These are phyloP conservation scores for Nezara viridula DNA, from an alignment of 2,888 invertebrate species.

Conservation along the genomic window DNA sequence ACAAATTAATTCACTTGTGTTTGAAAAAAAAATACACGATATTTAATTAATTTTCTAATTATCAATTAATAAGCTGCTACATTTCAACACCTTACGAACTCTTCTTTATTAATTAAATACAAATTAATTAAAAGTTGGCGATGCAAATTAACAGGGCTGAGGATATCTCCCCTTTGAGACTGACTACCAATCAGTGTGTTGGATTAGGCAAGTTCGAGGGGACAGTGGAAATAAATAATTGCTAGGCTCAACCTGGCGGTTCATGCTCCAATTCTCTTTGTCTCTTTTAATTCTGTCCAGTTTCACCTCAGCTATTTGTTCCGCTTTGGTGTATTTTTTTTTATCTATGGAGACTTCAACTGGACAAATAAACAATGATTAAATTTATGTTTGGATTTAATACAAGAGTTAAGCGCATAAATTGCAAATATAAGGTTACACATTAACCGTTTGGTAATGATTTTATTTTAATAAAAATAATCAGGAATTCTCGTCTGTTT, in stretches of 20 bases:
- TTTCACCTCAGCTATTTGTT: neutral
- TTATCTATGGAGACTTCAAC: neutral
- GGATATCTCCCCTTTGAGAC: neutral
- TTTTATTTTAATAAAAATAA: too few species aligned
- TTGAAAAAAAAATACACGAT: too few species aligned
- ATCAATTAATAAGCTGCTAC: neutral
- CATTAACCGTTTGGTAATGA: too few species aligned
- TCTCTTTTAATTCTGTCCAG: constrained; percentile 37
- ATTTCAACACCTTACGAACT: neutral
- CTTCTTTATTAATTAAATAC: neutral
- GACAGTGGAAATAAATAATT: constrained; percentile 42
- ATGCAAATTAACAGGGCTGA: neutral
- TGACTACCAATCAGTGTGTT: neutral
- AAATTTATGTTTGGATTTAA: neutral
- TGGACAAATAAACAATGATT: neutral
- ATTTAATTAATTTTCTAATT: neutral
- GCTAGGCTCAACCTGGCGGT: neutral
- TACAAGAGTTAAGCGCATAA: too few species aligned
- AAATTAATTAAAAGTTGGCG: neutral
- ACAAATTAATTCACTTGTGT: too few species aligned
- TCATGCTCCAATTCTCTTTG: constrained; percentile 44
- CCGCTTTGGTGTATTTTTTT: neutral
- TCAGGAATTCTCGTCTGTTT: too few species aligned
- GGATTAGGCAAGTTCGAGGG: constrained; percentile 20
- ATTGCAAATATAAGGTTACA: too few species aligned